Conservation (phyloP, 2,888 invertebrate genomes). For the Agrypnus murinus region DNA sequence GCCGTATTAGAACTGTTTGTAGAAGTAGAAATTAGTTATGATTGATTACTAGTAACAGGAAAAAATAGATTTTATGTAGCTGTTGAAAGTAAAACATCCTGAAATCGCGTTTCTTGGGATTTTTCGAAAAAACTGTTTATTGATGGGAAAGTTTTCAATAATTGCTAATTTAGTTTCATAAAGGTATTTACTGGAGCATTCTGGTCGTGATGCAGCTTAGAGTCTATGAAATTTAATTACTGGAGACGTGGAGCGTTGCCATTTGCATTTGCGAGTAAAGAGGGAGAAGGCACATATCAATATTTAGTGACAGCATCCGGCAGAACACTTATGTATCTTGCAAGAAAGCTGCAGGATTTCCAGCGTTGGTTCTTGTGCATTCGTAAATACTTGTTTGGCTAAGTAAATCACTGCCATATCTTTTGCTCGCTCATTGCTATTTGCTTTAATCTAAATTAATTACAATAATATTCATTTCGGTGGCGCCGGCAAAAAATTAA, state of each 20-base stretch:
- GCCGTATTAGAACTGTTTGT: no score
- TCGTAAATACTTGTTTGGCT: constrained; percentile 40
- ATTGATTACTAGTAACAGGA: no score
- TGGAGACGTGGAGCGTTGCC: constrained; percentile 24
- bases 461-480: constrained; percentile 43
- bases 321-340: constrained; percentile 28
- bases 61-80: no score
- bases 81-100: no score
- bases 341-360: constrained; percentile 34
- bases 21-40: no score
- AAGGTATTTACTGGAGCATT: constrained; percentile 11
- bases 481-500: constrained; percentile 33
- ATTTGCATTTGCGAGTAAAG: constrained; percentile 36
- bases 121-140: no score
- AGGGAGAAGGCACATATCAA: constrained; percentile 40
- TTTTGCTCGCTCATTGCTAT: constrained; percentile 35
- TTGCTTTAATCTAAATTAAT: constrained; percentile 45
- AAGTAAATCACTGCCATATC: constrained; percentile 37
- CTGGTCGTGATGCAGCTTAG: constrained; percentile 23
- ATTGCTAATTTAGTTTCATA: constrained; percentile 8
- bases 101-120: no score
- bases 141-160: constrained; percentile 22
- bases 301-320: constrained; percentile 37
- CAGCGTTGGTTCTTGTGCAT: constrained; percentile 32
- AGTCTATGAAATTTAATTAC: constrained; percentile 39